Percentiles rank a stretch among this genome's conserved stretches.
Evolutionary conservation across 2,888 invertebrate genomes (phyloP).

Genomic region (Chouioia cunea): DNA sequence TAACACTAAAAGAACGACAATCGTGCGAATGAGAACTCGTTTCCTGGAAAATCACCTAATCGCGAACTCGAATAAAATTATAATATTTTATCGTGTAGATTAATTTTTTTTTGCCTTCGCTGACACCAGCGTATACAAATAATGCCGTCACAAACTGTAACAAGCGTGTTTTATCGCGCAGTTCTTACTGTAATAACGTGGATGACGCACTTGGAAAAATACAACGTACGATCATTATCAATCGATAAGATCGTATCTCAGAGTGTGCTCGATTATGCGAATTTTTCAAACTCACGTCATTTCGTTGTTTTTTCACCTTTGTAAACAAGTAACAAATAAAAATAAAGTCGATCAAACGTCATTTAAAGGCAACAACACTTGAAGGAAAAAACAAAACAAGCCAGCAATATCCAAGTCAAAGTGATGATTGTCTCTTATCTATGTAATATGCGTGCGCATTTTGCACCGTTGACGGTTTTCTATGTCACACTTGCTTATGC

Average conservation of each 20-base stretch:
- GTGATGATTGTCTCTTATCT: not conserved
- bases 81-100: too few relatives aligned
- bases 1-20: too few relatives aligned
- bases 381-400: not conserved
- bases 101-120: not conserved
- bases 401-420: conserved; percentile 14
- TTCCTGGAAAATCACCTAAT: too few relatives aligned
- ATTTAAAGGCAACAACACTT: conserved; percentile 2
- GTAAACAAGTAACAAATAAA: not conserved
- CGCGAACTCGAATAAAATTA: too few relatives aligned
- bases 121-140: not conserved
- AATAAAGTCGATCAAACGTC: too few relatives aligned
- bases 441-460: conserved; percentile 6
- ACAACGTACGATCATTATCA: conserved; percentile 1
- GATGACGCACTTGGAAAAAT: conserved; percentile 7
- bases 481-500: too few relatives aligned
- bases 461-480: too few relatives aligned
- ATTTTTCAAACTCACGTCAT: conserved; percentile 2
- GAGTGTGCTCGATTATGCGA: not conserved
- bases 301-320: conserved; percentile 6
- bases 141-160: not conserved
- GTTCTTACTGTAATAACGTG: not conserved
- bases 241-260: conserved; percentile 21
- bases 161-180: not conserved
- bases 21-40: too few relatives aligned